Percentiles rank a stretch among this genome's conserved stretches.
Evolutionary conservation across 2,797 vertebrate species (phyloP).

Genomic region (Tadarida brasiliensis): DNA sequence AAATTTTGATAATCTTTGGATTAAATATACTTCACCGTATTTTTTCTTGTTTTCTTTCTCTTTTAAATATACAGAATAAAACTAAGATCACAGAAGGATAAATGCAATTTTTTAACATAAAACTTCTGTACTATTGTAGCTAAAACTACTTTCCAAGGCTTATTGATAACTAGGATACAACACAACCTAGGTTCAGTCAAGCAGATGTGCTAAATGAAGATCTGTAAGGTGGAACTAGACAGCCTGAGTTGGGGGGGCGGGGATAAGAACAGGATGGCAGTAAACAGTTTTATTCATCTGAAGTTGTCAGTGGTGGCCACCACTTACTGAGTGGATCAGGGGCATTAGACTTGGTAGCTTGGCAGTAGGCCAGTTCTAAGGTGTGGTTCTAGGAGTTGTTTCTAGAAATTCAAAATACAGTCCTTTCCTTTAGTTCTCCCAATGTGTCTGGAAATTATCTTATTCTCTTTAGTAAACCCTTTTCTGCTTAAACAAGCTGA

Average conservation of each 20-base stretch:
- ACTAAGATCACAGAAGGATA: not conserved
- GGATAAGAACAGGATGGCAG: not conserved
- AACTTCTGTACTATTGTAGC: not conserved
- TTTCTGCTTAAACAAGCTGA: slow-evolving; percentile 37
- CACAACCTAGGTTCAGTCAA: not conserved
- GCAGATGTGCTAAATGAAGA: not conserved
- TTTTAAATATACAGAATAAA: slow-evolving; percentile 39
- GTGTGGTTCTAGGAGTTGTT: not conserved
- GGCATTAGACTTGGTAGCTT: not conserved
- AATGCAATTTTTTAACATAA: slow-evolving; percentile 14
- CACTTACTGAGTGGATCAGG: not conserved
- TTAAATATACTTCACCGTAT: not conserved
- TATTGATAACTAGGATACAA: not conserved
- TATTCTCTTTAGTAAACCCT: not conserved
- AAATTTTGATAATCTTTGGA: slow-evolving; percentile 14
- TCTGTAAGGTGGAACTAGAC: not conserved
- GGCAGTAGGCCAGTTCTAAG: not conserved
- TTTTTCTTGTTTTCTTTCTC: not conserved
- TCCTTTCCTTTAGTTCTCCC: not conserved
- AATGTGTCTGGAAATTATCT: not conserved
- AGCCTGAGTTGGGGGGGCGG: not conserved
- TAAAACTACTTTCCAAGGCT: slow-evolving; percentile 20
- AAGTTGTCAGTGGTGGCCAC: not conserved
- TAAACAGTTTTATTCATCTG: not conserved
- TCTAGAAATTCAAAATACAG: not conserved